phyloP scores from a whole-genome alignment of 2,888 invertebrate species.

The Caenorhabditis doughertyi region DNA sequence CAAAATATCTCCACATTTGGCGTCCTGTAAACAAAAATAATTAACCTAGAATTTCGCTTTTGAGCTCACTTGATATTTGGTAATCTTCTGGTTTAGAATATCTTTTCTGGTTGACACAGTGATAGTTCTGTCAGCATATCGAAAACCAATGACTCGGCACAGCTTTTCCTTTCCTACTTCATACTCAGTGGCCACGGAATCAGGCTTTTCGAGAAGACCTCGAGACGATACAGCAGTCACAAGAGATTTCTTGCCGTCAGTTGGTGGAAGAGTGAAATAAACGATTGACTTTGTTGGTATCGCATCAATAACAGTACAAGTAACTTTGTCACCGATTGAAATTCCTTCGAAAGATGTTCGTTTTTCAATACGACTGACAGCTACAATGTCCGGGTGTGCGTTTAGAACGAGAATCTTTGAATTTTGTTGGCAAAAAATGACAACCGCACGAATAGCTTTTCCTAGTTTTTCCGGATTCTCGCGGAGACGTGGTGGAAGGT shows the following conservation, averaged over 20 bases:
- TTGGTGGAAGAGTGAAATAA: conserved; percentile 69
- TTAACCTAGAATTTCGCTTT: not conserved
- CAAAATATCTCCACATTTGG: conserved; percentile 68
- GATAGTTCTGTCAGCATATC: conserved; percentile 74
- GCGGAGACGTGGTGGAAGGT: conserved; percentile 80
- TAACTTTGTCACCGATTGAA: conserved; percentile 71
- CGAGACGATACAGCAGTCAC: conserved; percentile 63
- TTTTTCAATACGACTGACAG: conserved; percentile 76
- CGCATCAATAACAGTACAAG: conserved; percentile 72
- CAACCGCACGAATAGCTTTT: conserved; percentile 77
- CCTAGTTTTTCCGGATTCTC: conserved; percentile 71
- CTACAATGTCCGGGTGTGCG: conserved; percentile 81
- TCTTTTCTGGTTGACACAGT: conserved; percentile 75
- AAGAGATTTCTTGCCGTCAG: conserved; percentile 64
- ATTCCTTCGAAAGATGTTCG: conserved; percentile 70
- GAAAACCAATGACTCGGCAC: conserved; percentile 75
- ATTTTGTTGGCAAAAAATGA: conserved; percentile 78
- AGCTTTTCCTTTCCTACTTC: conserved; percentile 71
- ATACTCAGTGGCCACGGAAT: conserved; percentile 62
- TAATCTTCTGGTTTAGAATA: conserved; percentile 75
- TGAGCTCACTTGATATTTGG: conserved; percentile 66
- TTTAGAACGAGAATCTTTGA: conserved; percentile 77
- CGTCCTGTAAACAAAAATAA: conserved; percentile 57
- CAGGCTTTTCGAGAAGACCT: conserved; percentile 63
- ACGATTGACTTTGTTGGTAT: conserved; percentile 68